Base-by-base conservation (phyloP, 2,888 invertebrate species). In the Troglohyphantes excavatus region DNA sequence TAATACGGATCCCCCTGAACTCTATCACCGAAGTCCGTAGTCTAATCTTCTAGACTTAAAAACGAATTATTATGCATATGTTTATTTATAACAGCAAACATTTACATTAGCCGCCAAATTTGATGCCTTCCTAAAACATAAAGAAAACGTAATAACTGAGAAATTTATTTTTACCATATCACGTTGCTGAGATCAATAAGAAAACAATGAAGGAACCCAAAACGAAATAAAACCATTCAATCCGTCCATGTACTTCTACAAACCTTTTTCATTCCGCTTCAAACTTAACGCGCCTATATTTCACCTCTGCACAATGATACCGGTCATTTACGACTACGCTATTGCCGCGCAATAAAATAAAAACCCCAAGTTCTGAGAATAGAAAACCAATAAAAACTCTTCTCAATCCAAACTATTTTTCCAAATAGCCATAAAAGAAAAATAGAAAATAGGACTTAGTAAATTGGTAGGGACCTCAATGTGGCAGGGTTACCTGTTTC, bases 401-500 rank as follows among this genome's bases (percentile, higher is more conserved):
- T 53, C 39, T 39, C 53, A 53, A 53, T n/a, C 53, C 0, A 53
- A 53, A 53, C 53, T 53, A 53, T 53, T 53, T 53, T 53, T 53
- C 53, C 53, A 53, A 53, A 53, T 53, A 53, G 53, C 13, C 53
- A 53, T 53, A 53, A 53, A 53, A 53, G 46, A 53, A 53, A 39
- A 53, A 53, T 53, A 53, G 53, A 53, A 53, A 53, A 53, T 53
- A n/a, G 53, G 2, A 53, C 53, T 53, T 53, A 17, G 53, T 53
- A 53, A 53, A 53, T 53, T 53, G 53, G 13, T n/a, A 17, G 13
- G n/a, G 17, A n/a, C 53, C 53, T 53, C 17, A 1, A 53, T 5
- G n/a, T n/a, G 17, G 53, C 17, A n/a, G 53, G 53, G 53, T 53
- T 53, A 53, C 53, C 53, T 53, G 53, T 53, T 53, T 53, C 53